Evolutionary conservation across 2,113 vertebrate species (phyloP).

Genomic region (Brachypteracias leptosomus): DNA sequence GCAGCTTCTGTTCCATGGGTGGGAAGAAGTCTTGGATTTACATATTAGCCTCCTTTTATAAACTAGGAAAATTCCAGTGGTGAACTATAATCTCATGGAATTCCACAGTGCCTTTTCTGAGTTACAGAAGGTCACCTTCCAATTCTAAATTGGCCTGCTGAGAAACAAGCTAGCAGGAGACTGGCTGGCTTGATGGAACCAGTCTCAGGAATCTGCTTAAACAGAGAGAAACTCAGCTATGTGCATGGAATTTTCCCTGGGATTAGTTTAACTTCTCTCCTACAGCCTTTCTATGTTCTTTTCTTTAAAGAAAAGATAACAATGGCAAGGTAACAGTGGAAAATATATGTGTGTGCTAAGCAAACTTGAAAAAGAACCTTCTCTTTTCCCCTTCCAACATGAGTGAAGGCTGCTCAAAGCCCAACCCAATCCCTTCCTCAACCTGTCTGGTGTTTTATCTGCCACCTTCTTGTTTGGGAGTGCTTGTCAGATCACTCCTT

Average conservation of each 20-base stretch:
- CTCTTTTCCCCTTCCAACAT: neutral
- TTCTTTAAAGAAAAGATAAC: neutral
- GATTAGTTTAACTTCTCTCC: neutral
- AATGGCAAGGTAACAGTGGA: neutral
- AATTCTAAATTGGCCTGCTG: neutral
- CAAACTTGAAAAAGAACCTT: neutral
- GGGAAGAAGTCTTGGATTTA: conserved; percentile 71
- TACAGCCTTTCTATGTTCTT: neutral
- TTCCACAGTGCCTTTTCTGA: conserved; percentile 60
- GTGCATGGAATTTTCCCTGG: neutral
- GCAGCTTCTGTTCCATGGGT: conserved; percentile 61
- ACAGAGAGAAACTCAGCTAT: neutral
- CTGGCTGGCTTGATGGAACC: conserved; percentile 44
- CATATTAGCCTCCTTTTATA: conserved; percentile 58
- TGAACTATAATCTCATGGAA: conserved; percentile 49
- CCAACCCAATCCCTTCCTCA: neutral
- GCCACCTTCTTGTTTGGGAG: neutral
- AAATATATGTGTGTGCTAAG: neutral
- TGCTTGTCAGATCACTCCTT: neutral
- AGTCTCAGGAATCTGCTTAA: conserved; percentile 7
- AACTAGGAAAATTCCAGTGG: conserved; percentile 56
- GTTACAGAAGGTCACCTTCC: conserved; percentile 40
- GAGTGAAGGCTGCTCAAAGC: neutral
- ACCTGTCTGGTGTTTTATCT: neutral
- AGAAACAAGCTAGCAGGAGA: neutral